Evolutionary conservation across 2,797 vertebrate genomes (phyloP), one percentile per base, ranked within the genome.

Genomic region (Micromesistius poutassou): DNA sequence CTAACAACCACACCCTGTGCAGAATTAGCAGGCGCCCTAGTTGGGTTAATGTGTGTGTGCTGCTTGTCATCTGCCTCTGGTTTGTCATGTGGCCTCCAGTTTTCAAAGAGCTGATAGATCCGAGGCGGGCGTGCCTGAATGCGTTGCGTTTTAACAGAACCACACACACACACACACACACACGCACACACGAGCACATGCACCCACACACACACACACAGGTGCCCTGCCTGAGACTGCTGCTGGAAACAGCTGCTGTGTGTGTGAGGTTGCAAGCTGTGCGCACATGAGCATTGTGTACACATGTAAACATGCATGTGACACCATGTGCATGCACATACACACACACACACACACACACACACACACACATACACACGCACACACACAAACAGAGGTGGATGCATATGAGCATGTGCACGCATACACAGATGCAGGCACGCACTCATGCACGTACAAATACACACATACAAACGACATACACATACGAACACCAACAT

Each of bases 1-100:
- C 42, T 35, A 46, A 85, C 86, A 86, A 85, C 90, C 93, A 91
- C 93, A 88, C 91, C 92, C 91, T 76, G 33, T 91, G 82, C 36
- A 35, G 88, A 91, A 90, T 93, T 88, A 89, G 88, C 81, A 46
- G 75, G 72, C 84, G 86, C 89, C 88, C 89, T 89, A 78, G 83
- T 85, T 78, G 81, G 79, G 79, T 76, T 46, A 16, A 77, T 77
- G 79, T 85, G 78, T 82, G n/a, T 84, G 87, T 80, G 80, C 77
- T 46, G 76, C 79, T 86, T 79, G 70, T 76, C 36, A 30, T 83
- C n/a, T 75, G 78, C 30, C 55, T 71, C 35, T 78, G 80, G 62
- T 28, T 28, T 86, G 88, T 86, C 81, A 83, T 81, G 71, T 73
- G 77, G 77, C 79, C 70, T 4, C 16, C 62, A 16, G 5, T 74